phyloP scores from a whole-genome alignment of 2,888 invertebrate species.

The Melieria picta region DNA sequence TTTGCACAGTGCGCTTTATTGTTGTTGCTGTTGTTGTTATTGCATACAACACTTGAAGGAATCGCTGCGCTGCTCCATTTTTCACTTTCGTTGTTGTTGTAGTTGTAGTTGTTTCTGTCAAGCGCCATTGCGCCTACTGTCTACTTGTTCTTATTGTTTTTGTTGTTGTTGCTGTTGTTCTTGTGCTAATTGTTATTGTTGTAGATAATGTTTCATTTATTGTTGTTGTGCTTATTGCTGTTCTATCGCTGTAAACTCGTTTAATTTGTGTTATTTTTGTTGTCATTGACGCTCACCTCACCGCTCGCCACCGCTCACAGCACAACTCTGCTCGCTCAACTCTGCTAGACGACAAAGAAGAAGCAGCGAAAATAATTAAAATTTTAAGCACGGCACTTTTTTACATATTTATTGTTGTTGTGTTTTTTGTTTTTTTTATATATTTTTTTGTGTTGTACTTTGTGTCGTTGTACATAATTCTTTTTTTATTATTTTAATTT shows the following conservation, averaged over 20 bases:
- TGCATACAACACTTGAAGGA: constrained; percentile 2
- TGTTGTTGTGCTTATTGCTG: too few relatives aligned
- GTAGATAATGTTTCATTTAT: too few relatives aligned
- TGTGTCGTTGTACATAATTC: constrained; percentile 13
- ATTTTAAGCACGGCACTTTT: constrained; percentile 35
- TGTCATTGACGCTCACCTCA: too few relatives aligned
- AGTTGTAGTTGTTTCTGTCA: constrained; percentile 7
- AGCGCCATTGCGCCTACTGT: not conserved
- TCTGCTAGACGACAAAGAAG: too few relatives aligned
- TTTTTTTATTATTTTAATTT: constrained; percentile 10
- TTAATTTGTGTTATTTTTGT: too few relatives aligned
- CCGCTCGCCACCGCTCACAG: too few relatives aligned
- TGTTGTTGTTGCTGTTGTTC: too few relatives aligned
- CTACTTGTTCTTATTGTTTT: too few relatives aligned
- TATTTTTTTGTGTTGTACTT: not conserved
- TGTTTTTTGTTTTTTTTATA: not conserved
- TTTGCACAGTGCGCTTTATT: too few relatives aligned
- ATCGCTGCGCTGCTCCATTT: not conserved
- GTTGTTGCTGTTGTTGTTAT: constrained; percentile 18
- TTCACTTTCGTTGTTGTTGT: constrained; percentile 7
- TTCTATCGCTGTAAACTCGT: too few relatives aligned
- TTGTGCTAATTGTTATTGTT: too few relatives aligned
- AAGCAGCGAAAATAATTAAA: constrained; percentile 34
- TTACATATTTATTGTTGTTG: not conserved
- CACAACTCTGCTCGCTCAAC: too few relatives aligned